Base-by-base conservation (phyloP, 2,797 vertebrate genomes). In the Spinus pinus region DNA sequence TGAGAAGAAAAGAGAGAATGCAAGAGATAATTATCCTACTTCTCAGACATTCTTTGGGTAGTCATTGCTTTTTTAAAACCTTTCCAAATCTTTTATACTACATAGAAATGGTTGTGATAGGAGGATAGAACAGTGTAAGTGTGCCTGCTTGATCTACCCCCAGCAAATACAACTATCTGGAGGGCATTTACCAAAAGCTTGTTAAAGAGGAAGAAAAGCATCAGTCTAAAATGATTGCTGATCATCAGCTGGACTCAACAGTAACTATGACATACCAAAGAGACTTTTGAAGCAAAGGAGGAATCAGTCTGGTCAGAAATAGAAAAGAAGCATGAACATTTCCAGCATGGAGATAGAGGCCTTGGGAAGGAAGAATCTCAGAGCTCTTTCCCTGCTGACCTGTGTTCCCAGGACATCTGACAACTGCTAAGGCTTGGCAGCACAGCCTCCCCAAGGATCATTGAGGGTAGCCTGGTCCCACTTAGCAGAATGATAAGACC, bases 311-410 rank as follows among this genome's bases (percentile, higher is more conserved):
- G 8, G 14, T 8, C 28, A 33, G 19, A 80, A 62, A 51, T 1
- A 46, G 24, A 42, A 54, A 66, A 88, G 12, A 60, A 51, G 6
- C 8, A 27, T 22, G 9, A 79, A 15, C 2, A 5, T 62, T 74
- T 81, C 21, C 31, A 49, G 2, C 12, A 24, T 6, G 3, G 21
- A 24, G 3, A 44, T 28, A 25, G 30, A 67, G 6, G 56, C 5
- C 13, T 47, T 30, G 5, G 10, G 74, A 53, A 79, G 5, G 8
- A 61, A 49, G 8, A 6, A 15, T 35, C 30, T 31, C 0, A 0
- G 21, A 60, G 3, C 2, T 39, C 12, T 66, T 61, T 44, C 7
- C 3, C 9, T 44, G 16, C 7, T 56, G 10, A 33, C 30, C 24
- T 54, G 1, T 21, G 10, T 39, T 9, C 19, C 19, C 35, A 71